phyloP scores from a whole-genome alignment of 2,888 invertebrate species.

The Gnatocerus cornutus region DNA sequence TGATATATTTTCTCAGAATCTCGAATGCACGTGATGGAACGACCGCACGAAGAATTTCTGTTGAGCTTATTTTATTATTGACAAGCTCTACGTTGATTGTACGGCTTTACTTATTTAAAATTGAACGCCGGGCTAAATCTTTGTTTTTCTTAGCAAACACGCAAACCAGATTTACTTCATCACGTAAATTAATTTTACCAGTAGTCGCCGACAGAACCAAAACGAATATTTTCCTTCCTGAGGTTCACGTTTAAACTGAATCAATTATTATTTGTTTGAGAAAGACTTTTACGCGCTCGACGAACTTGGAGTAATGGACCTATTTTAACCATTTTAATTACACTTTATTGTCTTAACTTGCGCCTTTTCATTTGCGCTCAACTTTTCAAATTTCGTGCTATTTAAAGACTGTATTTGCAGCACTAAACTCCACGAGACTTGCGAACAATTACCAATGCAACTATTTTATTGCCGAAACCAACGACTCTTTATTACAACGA shows the following conservation, averaged over 20 bases:
- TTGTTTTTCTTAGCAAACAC: conserved; percentile 27
- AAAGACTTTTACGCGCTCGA: conserved; percentile 22
- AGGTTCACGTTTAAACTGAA: conserved; percentile 1
- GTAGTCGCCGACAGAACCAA: not conserved
- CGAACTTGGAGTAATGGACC: conserved; percentile 20
- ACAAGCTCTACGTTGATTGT: conserved; percentile 41
- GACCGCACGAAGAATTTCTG: conserved; percentile 27
- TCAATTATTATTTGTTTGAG: conserved; percentile 29
- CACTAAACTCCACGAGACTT: too few species aligned
- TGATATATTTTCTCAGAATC: conserved; percentile 38
- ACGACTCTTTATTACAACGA: too few species aligned
- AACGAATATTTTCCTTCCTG: not conserved
- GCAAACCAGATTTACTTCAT: conserved; percentile 16
- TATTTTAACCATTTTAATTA: conserved; percentile 31
- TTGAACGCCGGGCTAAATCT: conserved; percentile 23
- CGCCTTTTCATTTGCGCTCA: conserved; percentile 20
- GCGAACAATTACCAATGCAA: too few species aligned
- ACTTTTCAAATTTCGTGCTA: conserved; percentile 16
- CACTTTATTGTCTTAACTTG: conserved; percentile 31
- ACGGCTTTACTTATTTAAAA: conserved; percentile 36
- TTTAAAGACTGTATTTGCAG: not conserved
- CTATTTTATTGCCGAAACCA: too few species aligned
- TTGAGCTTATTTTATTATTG: conserved; percentile 44
- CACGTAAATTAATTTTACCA: conserved; percentile 15
- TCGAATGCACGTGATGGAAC: conserved; percentile 22